Base-by-base conservation (phyloP, 2,888 invertebrate genomes). In the Melanchra persicariae region DNA sequence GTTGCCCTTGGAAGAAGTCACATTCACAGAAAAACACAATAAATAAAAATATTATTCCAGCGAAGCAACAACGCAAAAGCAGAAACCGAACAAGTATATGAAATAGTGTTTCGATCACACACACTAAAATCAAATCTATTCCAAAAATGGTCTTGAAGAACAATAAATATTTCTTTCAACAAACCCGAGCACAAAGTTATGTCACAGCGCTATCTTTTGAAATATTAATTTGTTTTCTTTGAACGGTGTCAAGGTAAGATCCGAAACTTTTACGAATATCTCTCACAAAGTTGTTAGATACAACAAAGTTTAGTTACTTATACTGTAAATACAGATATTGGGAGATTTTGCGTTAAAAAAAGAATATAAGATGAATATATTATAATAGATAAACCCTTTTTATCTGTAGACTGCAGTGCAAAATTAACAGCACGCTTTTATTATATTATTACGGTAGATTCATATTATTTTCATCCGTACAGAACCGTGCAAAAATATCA, bases 191-290 rank as follows among this genome's bases (percentile, higher is more conserved):
- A 47, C 54, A 74, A 74, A 70, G 59, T 49, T 69, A 67, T 65
- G 64, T 81, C 76, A 57, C 79, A 74, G 4, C 68, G 43, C 68
- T 68, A 55, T 30, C 69, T 70, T 54, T 60, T 70, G 19, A 74
- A 81, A 70, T 72, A 74, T 74, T 61, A 58, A 69, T 70, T 40
- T 72, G 55, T 72, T 74, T 74, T 49, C 60, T 68, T 63, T 55
- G 22, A 65, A 64, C 37, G 45, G 43, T 68, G 58, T 60, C 70
- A 78, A 83, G 83, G 75, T 79, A 75, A 81, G 75, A 75, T 65
- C 4, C 10, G 1, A 45, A 81, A 76, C 65, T 71, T 69, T 64
- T 59, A 47, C 62, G 80, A 71, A 70, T 77, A 52, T 54, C 24
- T 70, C 47, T n/a, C 40, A 47, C 40, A 17, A 45, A 65, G 30